Evolutionary conservation across 2,113 vertebrate genomes (phyloP).

Genomic region (Pseudorasbora parva): DNA sequence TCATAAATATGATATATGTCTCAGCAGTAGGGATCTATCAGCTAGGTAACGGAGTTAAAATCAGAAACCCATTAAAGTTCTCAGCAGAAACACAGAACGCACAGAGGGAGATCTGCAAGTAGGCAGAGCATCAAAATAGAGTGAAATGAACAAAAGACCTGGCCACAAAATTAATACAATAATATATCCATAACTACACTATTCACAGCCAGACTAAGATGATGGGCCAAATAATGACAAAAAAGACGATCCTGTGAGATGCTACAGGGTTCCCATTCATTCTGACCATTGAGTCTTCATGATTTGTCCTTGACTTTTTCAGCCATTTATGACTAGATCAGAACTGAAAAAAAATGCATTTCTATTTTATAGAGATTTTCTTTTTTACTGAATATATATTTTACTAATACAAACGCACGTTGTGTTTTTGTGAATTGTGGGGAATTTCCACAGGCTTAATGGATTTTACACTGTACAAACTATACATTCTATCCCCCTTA

Average conservation of each 20-base stretch:
- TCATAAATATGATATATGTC: not conserved
- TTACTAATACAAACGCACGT: too few relatives aligned
- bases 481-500: too few relatives aligned
- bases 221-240: not conserved
- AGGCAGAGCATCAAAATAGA: not conserved
- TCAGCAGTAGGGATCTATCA: not conserved
- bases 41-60: not conserved
- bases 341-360: not conserved
- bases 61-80: not conserved
- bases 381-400: too few relatives aligned
- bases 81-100: not conserved
- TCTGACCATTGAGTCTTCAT: not conserved
- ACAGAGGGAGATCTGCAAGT: not conserved
- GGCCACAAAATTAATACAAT: not conserved
- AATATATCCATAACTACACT: not conserved
- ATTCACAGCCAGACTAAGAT: not conserved
- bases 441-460: too few relatives aligned
- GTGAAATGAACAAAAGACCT: not conserved
- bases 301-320: not conserved
- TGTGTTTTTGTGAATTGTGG: too few relatives aligned
- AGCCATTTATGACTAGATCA: not conserved
- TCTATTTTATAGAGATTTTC: too few relatives aligned
- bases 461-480: too few relatives aligned
- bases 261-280: not conserved
- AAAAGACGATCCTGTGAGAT: not conserved